phyloP scores from a whole-genome alignment of 2,888 invertebrate genomes.

The Meganola albula region DNA sequence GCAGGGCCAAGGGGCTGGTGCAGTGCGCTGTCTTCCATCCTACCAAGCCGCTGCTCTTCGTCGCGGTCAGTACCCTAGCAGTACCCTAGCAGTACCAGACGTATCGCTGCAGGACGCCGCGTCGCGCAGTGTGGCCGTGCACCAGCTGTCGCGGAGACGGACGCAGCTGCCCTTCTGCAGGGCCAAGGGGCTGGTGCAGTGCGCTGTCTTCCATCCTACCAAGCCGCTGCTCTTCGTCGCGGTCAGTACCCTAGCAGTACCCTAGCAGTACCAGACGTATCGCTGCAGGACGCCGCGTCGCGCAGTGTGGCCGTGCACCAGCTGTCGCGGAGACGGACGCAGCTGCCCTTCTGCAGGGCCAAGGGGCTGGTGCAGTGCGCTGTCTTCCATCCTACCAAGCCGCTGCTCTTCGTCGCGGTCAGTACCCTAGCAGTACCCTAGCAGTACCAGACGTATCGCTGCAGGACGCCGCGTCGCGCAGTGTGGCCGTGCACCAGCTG shows the following conservation, averaged over 20 bases:
- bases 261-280: too few species aligned
- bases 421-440: too few species aligned
- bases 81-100: too few species aligned
- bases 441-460: too few species aligned
- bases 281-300: conserved; percentile 43
- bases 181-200: conserved; percentile 93
- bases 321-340: conserved; percentile 90
- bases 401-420: conserved; percentile 92
- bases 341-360: conserved; percentile 93
- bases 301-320: conserved; percentile 96
- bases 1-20: conserved; percentile 91
- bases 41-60: conserved; percentile 91
- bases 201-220: conserved; percentile 95
- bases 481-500: conserved; percentile 96
- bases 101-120: not conserved
- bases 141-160: conserved; percentile 93
- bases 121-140: conserved; percentile 91
- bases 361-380: conserved; percentile 95
- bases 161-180: conserved; percentile 95
- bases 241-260: too few species aligned
- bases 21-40: conserved; percentile 98
- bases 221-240: conserved; percentile 96
- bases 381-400: conserved; percentile 94
- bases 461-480: conserved; percentile 67
- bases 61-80: conserved; percentile 81